These are phyloP conservation scores for Etheostoma nigrum DNA, from an alignment of 2,797 vertebrate genomes.

Conservation along the genomic window DNA sequence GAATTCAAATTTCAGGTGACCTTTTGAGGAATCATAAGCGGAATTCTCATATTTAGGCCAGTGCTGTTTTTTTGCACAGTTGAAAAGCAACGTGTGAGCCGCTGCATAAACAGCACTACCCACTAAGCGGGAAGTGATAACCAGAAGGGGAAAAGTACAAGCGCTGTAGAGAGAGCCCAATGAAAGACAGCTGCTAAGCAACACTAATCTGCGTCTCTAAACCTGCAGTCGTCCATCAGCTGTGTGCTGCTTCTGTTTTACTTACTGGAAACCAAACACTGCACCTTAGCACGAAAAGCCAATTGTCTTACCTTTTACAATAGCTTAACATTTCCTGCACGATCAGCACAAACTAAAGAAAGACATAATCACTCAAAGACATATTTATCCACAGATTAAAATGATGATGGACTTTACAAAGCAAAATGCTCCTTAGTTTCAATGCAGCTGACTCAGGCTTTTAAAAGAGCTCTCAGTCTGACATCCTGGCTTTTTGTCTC, in stretches of 20 bases:
- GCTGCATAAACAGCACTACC: slow-evolving; percentile 42
- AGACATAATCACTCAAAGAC: slow-evolving; percentile 72
- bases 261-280: slow-evolving; percentile 23
- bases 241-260: slow-evolving; percentile 24
- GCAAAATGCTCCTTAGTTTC: slow-evolving; percentile 70
- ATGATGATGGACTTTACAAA: slow-evolving; percentile 76
- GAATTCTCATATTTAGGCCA: slow-evolving; percentile 41
- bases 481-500: slow-evolving; percentile 62
- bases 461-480: slow-evolving; percentile 66
- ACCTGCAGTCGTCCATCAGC: slow-evolving; percentile 58
- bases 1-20: slow-evolving; percentile 31
- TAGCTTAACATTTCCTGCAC: slow-evolving; percentile 54
- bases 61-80: slow-evolving; percentile 7
- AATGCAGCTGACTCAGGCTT: slow-evolving; percentile 61
- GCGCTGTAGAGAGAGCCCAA: slow-evolving; percentile 8
- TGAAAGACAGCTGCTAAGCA: slow-evolving; percentile 48
- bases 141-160: slow-evolving; percentile 37
- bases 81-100: slow-evolving; percentile 36
- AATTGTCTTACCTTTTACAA: slow-evolving; percentile 55
- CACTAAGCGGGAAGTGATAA: slow-evolving; percentile 59
- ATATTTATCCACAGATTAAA: slow-evolving; percentile 81
- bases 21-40: slow-evolving; percentile 52
- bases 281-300: slow-evolving; percentile 60
- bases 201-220: slow-evolving; percentile 62
- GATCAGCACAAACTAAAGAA: slow-evolving; percentile 70